phyloP scores from a whole-genome alignment of 1,140 invertebrate species.

The Brachionus manjavacas region DNA sequence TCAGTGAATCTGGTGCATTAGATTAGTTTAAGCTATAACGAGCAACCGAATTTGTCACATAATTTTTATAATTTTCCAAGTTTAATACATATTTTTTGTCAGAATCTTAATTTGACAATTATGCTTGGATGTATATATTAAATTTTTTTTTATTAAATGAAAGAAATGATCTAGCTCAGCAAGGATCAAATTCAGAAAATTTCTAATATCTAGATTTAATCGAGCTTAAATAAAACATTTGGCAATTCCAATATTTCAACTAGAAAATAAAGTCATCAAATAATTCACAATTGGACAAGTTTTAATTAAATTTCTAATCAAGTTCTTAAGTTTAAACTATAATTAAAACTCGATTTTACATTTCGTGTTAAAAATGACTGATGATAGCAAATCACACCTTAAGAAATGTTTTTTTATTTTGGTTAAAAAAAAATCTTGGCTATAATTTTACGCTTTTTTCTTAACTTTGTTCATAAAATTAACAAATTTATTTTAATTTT shows the following conservation, averaged over 20 bases:
- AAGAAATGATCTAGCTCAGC: background rate
- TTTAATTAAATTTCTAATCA: background rate
- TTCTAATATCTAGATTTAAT: background rate
- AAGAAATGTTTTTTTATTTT: no score
- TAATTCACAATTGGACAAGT: background rate
- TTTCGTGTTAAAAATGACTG: background rate
- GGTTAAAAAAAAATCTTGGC: no score
- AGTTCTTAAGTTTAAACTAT: background rate
- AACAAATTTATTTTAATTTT: background rate
- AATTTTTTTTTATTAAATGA: no score
- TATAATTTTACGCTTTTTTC: background rate
- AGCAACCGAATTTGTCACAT: background rate
- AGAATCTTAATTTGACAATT: background rate
- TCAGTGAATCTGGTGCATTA: background rate
- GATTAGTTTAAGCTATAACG: background rate
- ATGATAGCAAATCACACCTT: background rate
- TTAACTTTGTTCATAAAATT: background rate
- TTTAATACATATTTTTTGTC: background rate
- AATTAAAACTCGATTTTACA: background rate
- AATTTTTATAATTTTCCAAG: background rate
- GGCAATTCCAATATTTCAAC: background rate
- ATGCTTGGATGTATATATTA: background rate
- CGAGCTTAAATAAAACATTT: background rate
- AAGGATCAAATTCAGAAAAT: background rate
- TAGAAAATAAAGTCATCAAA: background rate